Conservation (phyloP, 2,888 invertebrate genomes). For the Alitta virens region DNA sequence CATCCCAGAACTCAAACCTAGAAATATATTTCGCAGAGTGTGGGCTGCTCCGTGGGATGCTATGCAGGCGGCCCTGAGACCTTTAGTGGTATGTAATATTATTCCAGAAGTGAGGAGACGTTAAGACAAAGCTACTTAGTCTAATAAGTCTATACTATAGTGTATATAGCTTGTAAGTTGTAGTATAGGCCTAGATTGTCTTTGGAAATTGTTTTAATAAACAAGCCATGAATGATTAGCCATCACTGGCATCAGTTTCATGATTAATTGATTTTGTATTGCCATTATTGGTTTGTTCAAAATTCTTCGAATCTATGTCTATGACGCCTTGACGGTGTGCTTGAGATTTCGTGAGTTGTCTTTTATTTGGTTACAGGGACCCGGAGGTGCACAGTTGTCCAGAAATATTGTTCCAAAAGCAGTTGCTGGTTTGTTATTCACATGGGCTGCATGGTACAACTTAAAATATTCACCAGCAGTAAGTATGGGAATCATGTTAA, state of each 20-base stretch:
- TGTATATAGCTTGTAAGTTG: too few relatives aligned
- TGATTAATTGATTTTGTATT: too few relatives aligned
- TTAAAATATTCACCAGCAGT: slow-evolving; percentile 40
- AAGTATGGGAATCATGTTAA: too few relatives aligned
- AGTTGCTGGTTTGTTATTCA: slow-evolving; percentile 24
- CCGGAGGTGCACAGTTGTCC: slow-evolving; percentile 20
- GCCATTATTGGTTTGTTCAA: too few relatives aligned
- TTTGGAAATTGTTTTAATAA: too few relatives aligned
- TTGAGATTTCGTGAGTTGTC: too few relatives aligned
- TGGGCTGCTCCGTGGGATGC: slow-evolving; percentile 38
- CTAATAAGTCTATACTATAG: neutral
- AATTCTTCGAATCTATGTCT: too few relatives aligned
- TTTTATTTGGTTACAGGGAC: slow-evolving; percentile 32
- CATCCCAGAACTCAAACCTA: slow-evolving; percentile 40
- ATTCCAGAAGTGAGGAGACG: neutral
- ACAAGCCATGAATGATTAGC: too few relatives aligned
- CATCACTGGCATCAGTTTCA: too few relatives aligned
- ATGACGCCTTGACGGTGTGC: too few relatives aligned
- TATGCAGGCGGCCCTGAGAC: slow-evolving; percentile 23
- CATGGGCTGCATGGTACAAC: slow-evolving; percentile 34
- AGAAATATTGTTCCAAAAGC: slow-evolving; percentile 34
- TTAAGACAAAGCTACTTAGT: neutral
- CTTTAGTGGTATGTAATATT: slow-evolving; percentile 28
- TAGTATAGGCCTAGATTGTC: neutral
- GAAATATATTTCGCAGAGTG: slow-evolving; percentile 40